Percentiles rank a stretch among this genome's conserved stretches.
These are phyloP conservation scores for Crotophaga sulcirostris DNA, from an alignment of 2,113 vertebrate species.

Conservation along the genomic window DNA sequence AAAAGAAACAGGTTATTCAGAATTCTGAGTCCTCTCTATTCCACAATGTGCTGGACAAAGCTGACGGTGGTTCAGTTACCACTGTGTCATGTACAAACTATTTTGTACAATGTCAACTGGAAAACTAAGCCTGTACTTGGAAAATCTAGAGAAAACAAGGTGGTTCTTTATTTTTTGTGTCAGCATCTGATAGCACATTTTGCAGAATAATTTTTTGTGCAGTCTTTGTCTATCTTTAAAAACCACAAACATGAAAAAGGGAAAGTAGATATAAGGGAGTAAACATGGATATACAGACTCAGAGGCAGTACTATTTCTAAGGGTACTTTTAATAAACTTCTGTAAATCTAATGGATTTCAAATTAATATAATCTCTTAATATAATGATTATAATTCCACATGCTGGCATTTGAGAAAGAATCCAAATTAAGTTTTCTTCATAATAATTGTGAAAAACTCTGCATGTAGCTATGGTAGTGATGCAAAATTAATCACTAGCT, in stretches of 20 bases:
- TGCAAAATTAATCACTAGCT: background rate
- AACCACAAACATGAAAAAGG: background rate
- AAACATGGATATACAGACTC: background rate
- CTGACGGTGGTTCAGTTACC: background rate
- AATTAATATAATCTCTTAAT: background rate
- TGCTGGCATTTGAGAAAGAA: background rate
- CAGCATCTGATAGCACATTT: background rate
- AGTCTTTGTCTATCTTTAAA: background rate
- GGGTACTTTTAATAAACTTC: background rate
- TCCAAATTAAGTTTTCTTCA: background rate
- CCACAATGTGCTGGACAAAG: background rate
- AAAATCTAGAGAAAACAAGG: background rate
- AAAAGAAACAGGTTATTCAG: background rate
- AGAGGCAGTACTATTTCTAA: background rate
- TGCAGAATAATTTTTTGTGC: background rate
- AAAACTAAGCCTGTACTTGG: background rate
- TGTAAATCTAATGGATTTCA: background rate
- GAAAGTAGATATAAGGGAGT: background rate
- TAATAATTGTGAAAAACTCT: background rate
- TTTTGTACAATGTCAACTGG: background rate
- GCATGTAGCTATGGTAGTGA: background rate
- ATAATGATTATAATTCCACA: background rate
- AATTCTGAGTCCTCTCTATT: background rate
- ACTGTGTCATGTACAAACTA: background rate
- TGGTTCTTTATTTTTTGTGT: background rate